These are phyloP conservation scores for Mesoclemmys tuberculata DNA, from an alignment of 2,113 vertebrate species.

Conservation along the genomic window DNA sequence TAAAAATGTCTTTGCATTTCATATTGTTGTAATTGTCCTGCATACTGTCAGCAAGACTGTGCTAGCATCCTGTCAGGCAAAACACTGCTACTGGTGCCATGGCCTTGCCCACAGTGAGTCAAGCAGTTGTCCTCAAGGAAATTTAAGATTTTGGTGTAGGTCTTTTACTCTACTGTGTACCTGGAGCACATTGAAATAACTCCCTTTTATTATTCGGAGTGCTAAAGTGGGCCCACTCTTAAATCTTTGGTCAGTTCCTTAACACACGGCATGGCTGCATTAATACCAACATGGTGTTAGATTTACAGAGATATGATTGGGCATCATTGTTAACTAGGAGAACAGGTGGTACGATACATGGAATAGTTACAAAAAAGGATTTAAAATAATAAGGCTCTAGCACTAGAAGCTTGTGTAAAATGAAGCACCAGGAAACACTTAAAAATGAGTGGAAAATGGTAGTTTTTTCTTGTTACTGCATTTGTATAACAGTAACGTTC, in stretches of 20 bases:
- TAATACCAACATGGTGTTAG: neutral
- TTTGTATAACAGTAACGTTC: slow-evolving; percentile 18
- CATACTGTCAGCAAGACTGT: neutral
- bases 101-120: neutral
- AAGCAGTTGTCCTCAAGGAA: neutral
- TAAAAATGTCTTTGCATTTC: neutral
- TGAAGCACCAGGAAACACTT: neutral
- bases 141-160: neutral
- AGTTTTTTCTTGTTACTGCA: slow-evolving; percentile 3
- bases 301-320: neutral
- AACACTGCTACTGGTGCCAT: neutral
- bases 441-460: slow-evolving; percentile 36
- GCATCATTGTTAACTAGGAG: neutral
- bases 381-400: neutral
- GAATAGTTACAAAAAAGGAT: neutral
- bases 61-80: neutral
- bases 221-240: neutral
- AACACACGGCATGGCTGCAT: neutral
- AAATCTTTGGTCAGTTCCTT: neutral
- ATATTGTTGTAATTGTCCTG: neutral
- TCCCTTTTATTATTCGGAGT: neutral
- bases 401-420: neutral
- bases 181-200: neutral
- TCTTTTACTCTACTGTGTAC: neutral
- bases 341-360: rapidly evolving